A percentile compares a stretch with the other conserved stretches of the same genome.
phyloP scores from a whole-genome alignment of 2,113 vertebrate species.

The Periophthalmodon schlosseri region DNA sequence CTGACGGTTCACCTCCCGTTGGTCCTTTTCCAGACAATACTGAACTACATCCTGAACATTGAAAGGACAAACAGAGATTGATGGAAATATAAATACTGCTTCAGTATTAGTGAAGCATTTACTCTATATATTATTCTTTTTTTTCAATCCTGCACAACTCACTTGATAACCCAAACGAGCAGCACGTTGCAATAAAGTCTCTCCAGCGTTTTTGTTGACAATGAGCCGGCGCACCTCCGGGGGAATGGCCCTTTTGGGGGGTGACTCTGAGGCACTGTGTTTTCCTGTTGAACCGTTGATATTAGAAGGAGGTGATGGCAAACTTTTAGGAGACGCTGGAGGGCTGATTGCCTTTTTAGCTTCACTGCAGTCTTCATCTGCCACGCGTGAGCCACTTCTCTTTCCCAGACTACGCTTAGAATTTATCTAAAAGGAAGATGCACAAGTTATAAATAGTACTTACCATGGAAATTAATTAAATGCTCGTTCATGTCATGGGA shows the following conservation, averaged over 20 bases:
- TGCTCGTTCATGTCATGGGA: constrained; percentile 11
- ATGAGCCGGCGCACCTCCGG: constrained; percentile 94
- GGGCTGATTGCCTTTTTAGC: constrained; percentile 74
- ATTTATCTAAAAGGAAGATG: constrained; percentile 65
- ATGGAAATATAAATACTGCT: neutral
- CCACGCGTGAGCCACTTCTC: constrained; percentile 46
- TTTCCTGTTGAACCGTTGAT: constrained; percentile 75
- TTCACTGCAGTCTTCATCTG: constrained; percentile 55
- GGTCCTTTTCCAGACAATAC: constrained; percentile 95
- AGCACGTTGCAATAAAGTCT: constrained; percentile 93
- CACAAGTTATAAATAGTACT: constrained; percentile 26
- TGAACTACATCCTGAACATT: constrained; percentile 89
- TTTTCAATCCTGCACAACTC: neutral
- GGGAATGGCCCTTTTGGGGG: constrained; percentile 79
- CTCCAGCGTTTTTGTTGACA: constrained; percentile 96
- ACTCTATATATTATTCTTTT: too few species aligned
- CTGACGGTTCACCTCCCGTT: constrained; percentile 92
- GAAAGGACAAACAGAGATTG: neutral
- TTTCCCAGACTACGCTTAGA: constrained; percentile 73
- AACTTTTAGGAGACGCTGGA: constrained; percentile 63
- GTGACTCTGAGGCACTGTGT: constrained; percentile 73
- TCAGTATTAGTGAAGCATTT: neutral
- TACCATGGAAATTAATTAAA: constrained; percentile 18
- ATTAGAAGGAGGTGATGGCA: constrained; percentile 62
- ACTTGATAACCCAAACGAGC: constrained; percentile 97